Evolutionary conservation across 2,888 invertebrate species (phyloP).

Genomic region (Dugesia japonica): DNA sequence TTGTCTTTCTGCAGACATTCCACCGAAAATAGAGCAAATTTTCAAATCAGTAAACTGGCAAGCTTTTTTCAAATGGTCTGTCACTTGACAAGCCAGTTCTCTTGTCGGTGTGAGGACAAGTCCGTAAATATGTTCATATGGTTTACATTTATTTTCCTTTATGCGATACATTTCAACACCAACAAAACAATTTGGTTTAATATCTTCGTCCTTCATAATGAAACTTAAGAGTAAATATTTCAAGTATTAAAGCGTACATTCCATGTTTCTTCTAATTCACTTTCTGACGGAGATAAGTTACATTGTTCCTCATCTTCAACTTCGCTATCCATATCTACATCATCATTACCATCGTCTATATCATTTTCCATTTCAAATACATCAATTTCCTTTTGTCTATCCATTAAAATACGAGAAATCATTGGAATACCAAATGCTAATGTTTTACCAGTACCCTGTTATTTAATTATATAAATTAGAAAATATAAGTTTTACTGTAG

Average conservation of each 20-base stretch:
- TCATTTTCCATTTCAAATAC: conserved; percentile 32
- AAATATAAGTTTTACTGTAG: conserved; percentile 56
- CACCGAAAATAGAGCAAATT: conserved; percentile 74
- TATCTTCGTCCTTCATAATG: background rate
- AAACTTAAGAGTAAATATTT: background rate
- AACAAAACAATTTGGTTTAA: background rate
- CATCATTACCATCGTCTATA: conserved; percentile 33
- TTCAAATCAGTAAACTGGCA: conserved; percentile 39
- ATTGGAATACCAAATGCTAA: conserved; percentile 89
- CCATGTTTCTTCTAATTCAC: conserved; percentile 26
- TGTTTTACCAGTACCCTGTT: conserved; percentile 82
- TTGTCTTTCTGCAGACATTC: conserved; percentile 81
- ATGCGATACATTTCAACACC: background rate
- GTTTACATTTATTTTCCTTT: background rate
- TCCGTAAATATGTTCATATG: conserved; percentile 49
- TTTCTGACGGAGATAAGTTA: conserved; percentile 41
- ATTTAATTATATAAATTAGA: background rate
- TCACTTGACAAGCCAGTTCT: conserved; percentile 72
- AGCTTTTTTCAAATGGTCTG: conserved; percentile 26
- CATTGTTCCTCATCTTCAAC: conserved; percentile 37
- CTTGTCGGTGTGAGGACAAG: conserved; percentile 82
- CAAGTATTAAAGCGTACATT: background rate
- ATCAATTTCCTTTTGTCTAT: conserved; percentile 36
- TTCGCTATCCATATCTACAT: conserved; percentile 34
- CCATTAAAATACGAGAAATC: conserved; percentile 60